Conservation (phyloP, 2,113 vertebrate species). For the Dicaeum eximium region DNA sequence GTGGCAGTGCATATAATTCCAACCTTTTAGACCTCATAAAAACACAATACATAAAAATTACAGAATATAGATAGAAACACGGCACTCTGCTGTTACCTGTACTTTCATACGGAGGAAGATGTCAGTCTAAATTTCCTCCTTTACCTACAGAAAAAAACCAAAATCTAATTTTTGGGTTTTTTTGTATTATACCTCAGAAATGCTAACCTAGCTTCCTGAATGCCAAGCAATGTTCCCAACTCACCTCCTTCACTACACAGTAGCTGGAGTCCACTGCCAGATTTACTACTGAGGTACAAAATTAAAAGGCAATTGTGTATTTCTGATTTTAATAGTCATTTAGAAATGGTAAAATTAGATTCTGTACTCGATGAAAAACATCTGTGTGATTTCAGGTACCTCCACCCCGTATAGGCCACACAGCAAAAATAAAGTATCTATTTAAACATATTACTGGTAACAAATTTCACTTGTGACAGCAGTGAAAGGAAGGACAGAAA, state of each 20-base stretch:
- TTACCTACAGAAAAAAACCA: neutral
- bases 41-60: neutral
- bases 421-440: neutral
- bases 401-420: neutral
- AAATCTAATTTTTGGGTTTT: neutral
- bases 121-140: neutral
- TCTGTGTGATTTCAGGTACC: neutral
- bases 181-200: neutral
- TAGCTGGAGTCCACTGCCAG: neutral
- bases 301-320: neutral
- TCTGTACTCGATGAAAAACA: fast-evolving
- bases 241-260: neutral
- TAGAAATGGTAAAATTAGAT: neutral
- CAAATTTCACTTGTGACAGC: neutral
- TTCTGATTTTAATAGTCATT: neutral
- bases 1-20: neutral
- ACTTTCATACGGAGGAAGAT: neutral
- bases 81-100: neutral
- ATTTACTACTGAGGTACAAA: neutral
- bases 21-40: neutral
- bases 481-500: neutral
- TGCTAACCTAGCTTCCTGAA: neutral
- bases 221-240: neutral
- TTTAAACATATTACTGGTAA: neutral
- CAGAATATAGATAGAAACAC: neutral